These are phyloP conservation scores for Melanotaenia duboulayi DNA, from an alignment of 2,113 vertebrate genomes.

Conservation along the genomic window DNA sequence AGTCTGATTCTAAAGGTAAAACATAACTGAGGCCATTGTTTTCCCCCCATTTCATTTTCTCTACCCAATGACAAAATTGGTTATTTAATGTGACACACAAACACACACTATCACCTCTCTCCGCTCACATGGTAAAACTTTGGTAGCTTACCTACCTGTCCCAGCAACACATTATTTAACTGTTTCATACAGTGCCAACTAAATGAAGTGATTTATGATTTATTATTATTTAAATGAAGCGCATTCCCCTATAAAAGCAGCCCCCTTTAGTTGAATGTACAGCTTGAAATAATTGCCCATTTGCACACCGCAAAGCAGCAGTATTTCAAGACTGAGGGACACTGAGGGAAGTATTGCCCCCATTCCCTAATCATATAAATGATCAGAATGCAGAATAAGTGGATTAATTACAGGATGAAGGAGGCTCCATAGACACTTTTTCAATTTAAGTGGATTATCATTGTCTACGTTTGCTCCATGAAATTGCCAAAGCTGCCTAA, in stretches of 20 bases:
- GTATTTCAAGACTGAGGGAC: slow-evolving; percentile 32
- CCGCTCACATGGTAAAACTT: too few species aligned
- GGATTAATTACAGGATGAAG: slow-evolving; percentile 75
- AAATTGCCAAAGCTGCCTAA: slow-evolving; percentile 67
- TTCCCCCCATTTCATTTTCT: too few species aligned
- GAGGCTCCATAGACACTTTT: slow-evolving; percentile 64
- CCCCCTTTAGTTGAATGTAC: background rate
- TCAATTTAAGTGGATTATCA: slow-evolving; percentile 83
- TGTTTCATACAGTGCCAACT: slow-evolving; percentile 51
- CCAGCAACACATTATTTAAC: slow-evolving; percentile 36
- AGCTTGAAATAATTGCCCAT: slow-evolving; percentile 31
- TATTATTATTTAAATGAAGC: too few species aligned
- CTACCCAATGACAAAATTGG: too few species aligned
- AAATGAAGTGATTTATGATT: too few species aligned
- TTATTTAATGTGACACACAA: too few species aligned
- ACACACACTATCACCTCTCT: too few species aligned
- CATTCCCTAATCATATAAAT: slow-evolving; percentile 70
- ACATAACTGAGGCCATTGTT: too few species aligned
- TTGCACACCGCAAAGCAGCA: slow-evolving; percentile 28
- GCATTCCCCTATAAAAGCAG: slow-evolving; percentile 11
- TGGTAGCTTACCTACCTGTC: background rate
- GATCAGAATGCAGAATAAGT: slow-evolving; percentile 61
- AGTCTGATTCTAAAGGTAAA: too few species aligned
- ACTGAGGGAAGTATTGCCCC: slow-evolving; percentile 41
- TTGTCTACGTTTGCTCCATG: slow-evolving; percentile 65